Evolutionary conservation across 2,797 vertebrate genomes (phyloP).

Genomic region (Bryconaethiops microstoma): DNA sequence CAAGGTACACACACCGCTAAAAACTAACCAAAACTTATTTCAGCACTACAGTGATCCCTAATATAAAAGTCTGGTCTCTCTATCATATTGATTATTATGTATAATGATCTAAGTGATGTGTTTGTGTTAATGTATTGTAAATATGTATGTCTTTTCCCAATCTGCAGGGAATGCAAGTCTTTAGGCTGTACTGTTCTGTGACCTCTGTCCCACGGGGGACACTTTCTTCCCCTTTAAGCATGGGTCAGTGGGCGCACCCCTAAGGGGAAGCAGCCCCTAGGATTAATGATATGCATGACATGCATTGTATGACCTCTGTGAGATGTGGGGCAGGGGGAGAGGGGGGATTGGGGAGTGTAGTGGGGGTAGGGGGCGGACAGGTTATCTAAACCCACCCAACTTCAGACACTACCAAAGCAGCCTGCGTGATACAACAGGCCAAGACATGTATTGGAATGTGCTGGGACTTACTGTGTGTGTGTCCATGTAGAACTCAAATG

Average conservation of each 20-base stretch:
- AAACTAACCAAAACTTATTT: too few relatives aligned
- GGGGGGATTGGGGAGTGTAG: slow-evolving; percentile 54
- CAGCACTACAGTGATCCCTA: too few relatives aligned
- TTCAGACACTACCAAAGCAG: slow-evolving; percentile 21
- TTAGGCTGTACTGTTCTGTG: slow-evolving; percentile 64
- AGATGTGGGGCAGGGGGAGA: slow-evolving; percentile 73
- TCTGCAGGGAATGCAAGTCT: slow-evolving; percentile 67
- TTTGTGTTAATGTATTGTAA: too few relatives aligned
- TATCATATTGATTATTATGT: too few relatives aligned
- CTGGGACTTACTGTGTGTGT: slow-evolving; percentile 43
- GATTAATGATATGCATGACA: slow-evolving; percentile 92
- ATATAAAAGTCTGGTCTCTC: too few relatives aligned
- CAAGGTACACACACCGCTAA: too few relatives aligned
- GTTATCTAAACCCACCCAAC: slow-evolving; percentile 66
- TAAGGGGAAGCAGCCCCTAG: slow-evolving; percentile 83
- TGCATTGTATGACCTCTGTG: slow-evolving; percentile 78
- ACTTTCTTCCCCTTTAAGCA: slow-evolving; percentile 89
- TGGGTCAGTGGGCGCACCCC: slow-evolving; percentile 89
- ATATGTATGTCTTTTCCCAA: slow-evolving; percentile 44
- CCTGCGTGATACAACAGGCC: slow-evolving; percentile 44
- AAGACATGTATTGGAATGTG: slow-evolving; percentile 48
- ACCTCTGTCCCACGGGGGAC: slow-evolving; percentile 78
- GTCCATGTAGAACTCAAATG: slow-evolving; percentile 25
- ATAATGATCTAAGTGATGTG: too few relatives aligned
- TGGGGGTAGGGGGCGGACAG: slow-evolving; percentile 70